phyloP scores from a whole-genome alignment of 2,113 vertebrate species.

The Cyphomyrus discorhynchus region DNA sequence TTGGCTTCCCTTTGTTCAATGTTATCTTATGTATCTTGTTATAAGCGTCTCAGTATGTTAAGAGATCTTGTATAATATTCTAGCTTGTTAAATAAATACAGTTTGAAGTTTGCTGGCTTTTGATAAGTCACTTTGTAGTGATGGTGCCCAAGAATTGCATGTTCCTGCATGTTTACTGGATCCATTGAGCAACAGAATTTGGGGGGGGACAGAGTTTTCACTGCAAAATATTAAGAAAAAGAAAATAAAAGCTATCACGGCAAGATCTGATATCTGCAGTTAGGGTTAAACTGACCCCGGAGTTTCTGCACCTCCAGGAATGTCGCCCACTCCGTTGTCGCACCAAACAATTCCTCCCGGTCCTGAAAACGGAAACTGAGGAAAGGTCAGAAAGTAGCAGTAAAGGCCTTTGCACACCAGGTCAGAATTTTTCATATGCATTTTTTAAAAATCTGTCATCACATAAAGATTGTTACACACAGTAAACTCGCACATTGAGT shows the following conservation, averaged over 20 bases:
- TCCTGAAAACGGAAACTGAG: background rate
- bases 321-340: background rate
- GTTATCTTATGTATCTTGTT: slow-evolving; percentile 36
- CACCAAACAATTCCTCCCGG: background rate
- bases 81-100: slow-evolving; percentile 45
- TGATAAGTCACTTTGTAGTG: background rate
- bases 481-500: background rate
- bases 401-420: background rate
- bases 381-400: background rate
- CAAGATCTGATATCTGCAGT: background rate
- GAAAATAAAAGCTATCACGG: background rate
- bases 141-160: background rate
- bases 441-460: background rate
- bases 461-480: background rate
- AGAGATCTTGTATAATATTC: slow-evolving; percentile 30
- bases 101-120: slow-evolving; percentile 26
- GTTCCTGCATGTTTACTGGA: slow-evolving; percentile 4
- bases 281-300: background rate
- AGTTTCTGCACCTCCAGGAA: background rate
- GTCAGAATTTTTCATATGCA: background rate
- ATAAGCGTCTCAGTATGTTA: slow-evolving; percentile 28
- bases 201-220: background rate
- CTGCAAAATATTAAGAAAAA: background rate
- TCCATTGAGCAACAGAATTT: background rate
- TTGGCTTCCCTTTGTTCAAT: background rate